Conservation (phyloP, 2,888 invertebrate genomes). For the Papilio demoleus region DNA sequence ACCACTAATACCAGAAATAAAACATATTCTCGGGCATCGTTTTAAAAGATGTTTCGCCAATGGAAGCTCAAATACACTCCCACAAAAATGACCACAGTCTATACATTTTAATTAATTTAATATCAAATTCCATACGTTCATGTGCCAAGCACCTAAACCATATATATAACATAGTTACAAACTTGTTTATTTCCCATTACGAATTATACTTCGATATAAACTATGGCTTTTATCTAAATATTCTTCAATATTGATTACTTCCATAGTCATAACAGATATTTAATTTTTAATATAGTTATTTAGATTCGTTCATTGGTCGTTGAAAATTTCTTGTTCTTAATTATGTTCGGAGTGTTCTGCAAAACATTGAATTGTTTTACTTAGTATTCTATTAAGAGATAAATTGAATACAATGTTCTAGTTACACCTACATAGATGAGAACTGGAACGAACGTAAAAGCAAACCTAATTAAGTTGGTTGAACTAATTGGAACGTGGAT, state of each 20-base stretch:
- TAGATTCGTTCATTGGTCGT: too few species aligned
- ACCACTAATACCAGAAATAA: too few species aligned
- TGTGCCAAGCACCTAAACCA: background rate
- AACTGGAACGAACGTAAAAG: constrained; percentile 17
- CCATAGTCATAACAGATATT: constrained; percentile 2
- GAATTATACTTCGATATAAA: background rate
- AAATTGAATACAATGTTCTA: constrained; percentile 1
- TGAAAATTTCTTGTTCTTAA: background rate
- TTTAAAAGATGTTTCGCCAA: too few species aligned
- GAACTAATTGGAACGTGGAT: constrained; percentile 22
- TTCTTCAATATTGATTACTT: background rate
- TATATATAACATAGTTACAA: background rate
- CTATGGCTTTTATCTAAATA: constrained; percentile 9
- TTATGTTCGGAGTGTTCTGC: background rate
- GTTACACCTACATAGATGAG: constrained; percentile 10
- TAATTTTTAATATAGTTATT: background rate
- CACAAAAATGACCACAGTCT: too few species aligned
- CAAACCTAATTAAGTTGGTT: constrained; percentile 18
- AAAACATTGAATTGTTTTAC: background rate
- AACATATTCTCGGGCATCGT: too few species aligned
- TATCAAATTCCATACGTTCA: background rate
- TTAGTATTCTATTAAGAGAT: too few species aligned
- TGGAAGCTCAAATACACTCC: too few species aligned
- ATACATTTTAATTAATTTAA: background rate
- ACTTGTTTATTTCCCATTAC: background rate